Evolutionary conservation across 2,797 vertebrate species (phyloP), one percentile per base, ranked within the genome.

Genomic region (Pantherophis alleghaniensis): DNA sequence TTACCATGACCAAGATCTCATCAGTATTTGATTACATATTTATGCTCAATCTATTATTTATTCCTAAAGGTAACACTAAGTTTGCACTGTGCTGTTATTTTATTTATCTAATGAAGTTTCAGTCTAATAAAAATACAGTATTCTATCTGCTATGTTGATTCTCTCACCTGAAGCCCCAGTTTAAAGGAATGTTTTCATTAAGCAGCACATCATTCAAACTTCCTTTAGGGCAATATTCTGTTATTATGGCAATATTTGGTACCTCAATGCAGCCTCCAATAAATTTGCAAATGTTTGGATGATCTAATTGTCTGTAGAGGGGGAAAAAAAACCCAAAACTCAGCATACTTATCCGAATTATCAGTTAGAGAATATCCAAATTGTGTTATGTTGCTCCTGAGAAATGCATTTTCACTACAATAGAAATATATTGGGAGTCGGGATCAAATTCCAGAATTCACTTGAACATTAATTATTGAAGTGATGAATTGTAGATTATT

Each of bases 221-320:
- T 94, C 98, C 98, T 97, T 99, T 98, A 26, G 98, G 98, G 94
- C 98, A 99, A 92, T 98, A 98, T 94, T 99, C 98, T 0, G 98
- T 99, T 93, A 99, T 96, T 90, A 98, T 98, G 96, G 98, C 98
- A 94, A 98, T 96, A 53, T 98, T 97, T 13, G 98, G 98, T 42
- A 97, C 96, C 96, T 98, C 98, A 90, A 97, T 96, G 88, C 98
- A 99, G 1, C 98, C 98, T 2, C 98, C 98, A 14, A 98, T 97
- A 69, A 99, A 99, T 97, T 99, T 98, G 89, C 98, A 99, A 92
- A 98, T 97, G 97, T 98, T 99, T 7, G 98, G 98, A 93, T 99
- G 98, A 93, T 99, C 98, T 32, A 98, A 97, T 97, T 99, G 98
- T 95, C 98, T 98, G 92, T 18, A 86, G 24, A 24, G 10, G 7